A percentile compares a stretch with the other conserved stretches of the same genome.
Conservation (phyloP, 2,888 invertebrate genomes). For the Epirrhoe tristata region DNA sequence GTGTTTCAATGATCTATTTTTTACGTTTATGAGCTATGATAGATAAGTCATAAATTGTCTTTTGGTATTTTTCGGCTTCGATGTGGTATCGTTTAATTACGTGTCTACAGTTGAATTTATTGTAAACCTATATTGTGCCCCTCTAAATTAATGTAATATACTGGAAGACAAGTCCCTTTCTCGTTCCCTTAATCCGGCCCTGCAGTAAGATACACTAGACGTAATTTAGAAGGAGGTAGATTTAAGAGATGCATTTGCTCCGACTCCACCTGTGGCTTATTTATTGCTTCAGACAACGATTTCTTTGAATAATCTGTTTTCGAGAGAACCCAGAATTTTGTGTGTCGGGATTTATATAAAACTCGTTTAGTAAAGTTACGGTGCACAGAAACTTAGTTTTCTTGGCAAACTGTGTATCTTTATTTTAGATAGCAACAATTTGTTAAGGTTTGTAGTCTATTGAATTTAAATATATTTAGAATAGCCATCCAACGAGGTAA, state of each 20-base stretch:
- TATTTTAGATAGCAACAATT: neutral
- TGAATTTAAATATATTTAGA: neutral
- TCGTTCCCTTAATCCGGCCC: slow-evolving; percentile 35
- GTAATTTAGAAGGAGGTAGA: slow-evolving; percentile 57
- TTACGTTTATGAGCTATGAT: no score
- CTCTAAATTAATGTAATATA: no score
- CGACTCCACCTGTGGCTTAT: slow-evolving; percentile 67
- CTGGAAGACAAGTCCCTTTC: neutral
- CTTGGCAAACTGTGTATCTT: neutral
- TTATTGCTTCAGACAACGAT: slow-evolving; percentile 56
- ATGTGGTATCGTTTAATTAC: no score
- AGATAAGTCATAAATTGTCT: no score
- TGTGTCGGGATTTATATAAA: neutral
- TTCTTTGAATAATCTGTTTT: slow-evolving; percentile 55
- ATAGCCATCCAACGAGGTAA: no score
- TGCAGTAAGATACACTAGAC: slow-evolving; percentile 47
- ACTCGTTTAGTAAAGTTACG: neutral
- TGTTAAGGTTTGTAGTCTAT: neutral
- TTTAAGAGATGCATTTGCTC: slow-evolving; percentile 64
- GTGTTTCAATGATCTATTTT: no score
- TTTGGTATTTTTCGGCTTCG: no score
- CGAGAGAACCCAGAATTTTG: slow-evolving; percentile 38
- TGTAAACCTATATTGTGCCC: no score
- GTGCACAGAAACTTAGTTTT: neutral
- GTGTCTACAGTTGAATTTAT: no score